Evolutionary conservation across 2,797 vertebrate species (phyloP), one percentile per base, ranked within the genome.

Genomic region (Alca torda): DNA sequence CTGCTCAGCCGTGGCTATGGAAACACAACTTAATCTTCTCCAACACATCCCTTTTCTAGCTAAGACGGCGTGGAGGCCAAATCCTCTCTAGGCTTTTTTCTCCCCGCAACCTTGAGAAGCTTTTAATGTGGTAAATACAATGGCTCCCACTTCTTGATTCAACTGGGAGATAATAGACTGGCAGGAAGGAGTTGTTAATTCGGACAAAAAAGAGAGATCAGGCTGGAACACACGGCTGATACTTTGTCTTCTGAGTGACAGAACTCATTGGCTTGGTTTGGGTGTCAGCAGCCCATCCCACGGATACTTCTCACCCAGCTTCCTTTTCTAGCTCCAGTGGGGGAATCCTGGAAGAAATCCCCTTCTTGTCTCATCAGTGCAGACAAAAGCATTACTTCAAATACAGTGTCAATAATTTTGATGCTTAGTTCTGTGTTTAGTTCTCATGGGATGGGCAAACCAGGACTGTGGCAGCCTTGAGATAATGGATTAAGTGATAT

Each of bases 11-110:
- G 1, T 45, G 51, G 31, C 41, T 85, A 21, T 59, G 48, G 92
- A 93, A 95, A 92, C 72, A 90, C 31, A 77, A 53, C 33, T 79
- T 80, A 74, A 89, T 95, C 78, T 90, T 89, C 35, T 37, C 31
- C 26, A 89, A 31, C 11, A 31, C 30, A n/a, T 79, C 33, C 23
- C 23, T 80, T 81, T 93, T 54, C 60, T 80, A 61, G 24, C 51
- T 89, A 74, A 87, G n/a, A 41, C 1, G 3, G 11, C 0, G 0
- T 64, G 33, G 68, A 89, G 9, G 9, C 41, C 57, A 68, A 60
- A 84, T 74, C 12, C 39, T 77, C 77, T 89, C 18, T 25, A 80
- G 23, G n/a, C 0, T 4, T 48, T 89, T 87, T 75, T 56, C 6
- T 7, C 16, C 59, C 18, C 35, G 43, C n/a, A 77, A 4, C 7